A percentile compares a stretch with the other conserved stretches of the same genome.
Conservation (phyloP, 2,888 invertebrate genomes). For the Lamellibrachia columna region DNA sequence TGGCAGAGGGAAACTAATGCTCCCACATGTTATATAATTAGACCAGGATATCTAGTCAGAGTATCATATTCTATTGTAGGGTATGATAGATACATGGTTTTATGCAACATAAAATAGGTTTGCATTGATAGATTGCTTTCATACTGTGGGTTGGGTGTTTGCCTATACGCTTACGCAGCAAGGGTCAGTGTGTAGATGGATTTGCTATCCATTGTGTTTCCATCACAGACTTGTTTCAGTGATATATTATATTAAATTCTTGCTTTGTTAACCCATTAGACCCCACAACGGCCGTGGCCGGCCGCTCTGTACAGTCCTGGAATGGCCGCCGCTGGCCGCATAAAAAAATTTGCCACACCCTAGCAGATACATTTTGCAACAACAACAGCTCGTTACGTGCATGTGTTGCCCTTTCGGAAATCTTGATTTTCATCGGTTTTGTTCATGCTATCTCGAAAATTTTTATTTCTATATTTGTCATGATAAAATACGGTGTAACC, state of each 20-base stretch:
- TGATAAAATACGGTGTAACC: no score
- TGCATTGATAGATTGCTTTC: background rate
- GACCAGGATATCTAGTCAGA: constrained; percentile 2
- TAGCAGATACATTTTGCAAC: no score
- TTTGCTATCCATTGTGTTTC: background rate
- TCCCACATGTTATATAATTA: background rate
- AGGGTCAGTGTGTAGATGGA: background rate
- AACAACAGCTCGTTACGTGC: no score
- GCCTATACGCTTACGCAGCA: background rate
- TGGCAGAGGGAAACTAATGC: background rate
- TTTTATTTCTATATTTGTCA: no score
- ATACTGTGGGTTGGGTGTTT: background rate
- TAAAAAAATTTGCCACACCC: no score
- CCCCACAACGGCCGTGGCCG: no score
- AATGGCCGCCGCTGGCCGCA: no score
- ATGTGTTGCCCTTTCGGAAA: no score
- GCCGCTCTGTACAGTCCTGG: no score
- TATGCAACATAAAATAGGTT: background rate
- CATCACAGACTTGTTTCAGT: constrained; percentile 16
- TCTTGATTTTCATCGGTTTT: no score
- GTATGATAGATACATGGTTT: background rate
- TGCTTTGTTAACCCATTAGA: no score
- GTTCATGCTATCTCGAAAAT: no score
- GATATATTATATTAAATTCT: background rate
- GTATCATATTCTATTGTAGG: background rate